Conservation (phyloP, 2,888 invertebrate species). For the Erynnis tages region DNA sequence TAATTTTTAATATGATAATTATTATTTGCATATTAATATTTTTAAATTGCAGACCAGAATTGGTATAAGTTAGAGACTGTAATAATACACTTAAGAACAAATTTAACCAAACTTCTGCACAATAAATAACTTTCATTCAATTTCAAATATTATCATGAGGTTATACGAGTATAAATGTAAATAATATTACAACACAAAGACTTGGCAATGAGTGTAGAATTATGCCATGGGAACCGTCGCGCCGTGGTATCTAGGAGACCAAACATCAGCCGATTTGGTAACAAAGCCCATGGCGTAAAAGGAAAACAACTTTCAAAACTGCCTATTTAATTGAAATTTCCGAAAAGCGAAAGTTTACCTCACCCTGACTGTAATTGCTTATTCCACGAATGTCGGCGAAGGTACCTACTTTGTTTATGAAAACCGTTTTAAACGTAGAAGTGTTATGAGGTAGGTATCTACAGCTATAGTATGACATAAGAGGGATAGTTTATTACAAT, state of each 20-base stretch:
- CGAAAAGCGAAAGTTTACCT: slow-evolving; percentile 43
- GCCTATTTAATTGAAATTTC: slow-evolving; percentile 53
- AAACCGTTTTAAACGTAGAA: neutral
- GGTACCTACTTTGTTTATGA: neutral
- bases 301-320: slow-evolving; percentile 49
- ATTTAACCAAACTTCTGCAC: no score
- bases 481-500: no score
- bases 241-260: slow-evolving; percentile 43
- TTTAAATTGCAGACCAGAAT: no score
- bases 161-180: slow-evolving; percentile 44
- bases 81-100: no score
- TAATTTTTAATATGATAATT: no score
- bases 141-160: no score
- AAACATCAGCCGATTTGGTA: slow-evolving; percentile 44
- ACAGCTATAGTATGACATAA: no score
- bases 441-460: no score
- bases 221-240: slow-evolving; percentile 33
- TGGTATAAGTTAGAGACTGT: no score
- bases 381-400: neutral
- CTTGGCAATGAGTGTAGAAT: slow-evolving; percentile 41
- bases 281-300: slow-evolving; percentile 48
- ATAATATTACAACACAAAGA: slow-evolving; percentile 57
- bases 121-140: no score
- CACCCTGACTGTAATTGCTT: slow-evolving; percentile 3
- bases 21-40: no score